Conservation (phyloP, 2,113 vertebrate species). For the Pseudois nayaur region DNA sequence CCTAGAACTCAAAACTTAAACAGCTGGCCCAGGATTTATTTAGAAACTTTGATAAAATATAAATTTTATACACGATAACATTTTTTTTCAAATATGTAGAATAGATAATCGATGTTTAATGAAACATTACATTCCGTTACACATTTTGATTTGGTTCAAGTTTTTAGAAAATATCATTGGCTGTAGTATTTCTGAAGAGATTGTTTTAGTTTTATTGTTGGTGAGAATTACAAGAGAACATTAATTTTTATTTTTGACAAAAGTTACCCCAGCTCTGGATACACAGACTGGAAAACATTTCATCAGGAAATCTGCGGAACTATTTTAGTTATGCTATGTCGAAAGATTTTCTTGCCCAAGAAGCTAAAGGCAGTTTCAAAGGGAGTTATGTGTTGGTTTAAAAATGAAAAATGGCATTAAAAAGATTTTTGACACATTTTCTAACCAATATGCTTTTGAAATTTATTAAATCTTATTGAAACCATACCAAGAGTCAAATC, state of each 20-base stretch:
- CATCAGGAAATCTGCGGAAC: neutral
- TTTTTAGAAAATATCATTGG: neutral
- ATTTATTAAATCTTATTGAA: neutral
- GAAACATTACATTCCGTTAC: neutral
- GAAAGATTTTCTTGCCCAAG: neutral
- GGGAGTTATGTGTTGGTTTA: neutral
- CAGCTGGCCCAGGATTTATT: neutral
- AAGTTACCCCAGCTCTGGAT: neutral
- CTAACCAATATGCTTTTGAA: neutral
- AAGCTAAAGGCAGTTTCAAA: neutral
- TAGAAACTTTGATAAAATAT: neutral
- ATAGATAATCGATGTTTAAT: neutral
- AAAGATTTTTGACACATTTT: neutral
- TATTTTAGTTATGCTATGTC: neutral
- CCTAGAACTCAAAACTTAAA: neutral
- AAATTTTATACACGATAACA: neutral
- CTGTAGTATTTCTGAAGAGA: neutral
- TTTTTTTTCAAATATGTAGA: neutral
- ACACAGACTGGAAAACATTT: neutral
- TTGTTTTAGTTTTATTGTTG: neutral
- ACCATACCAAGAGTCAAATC: neutral
- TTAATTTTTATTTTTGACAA: neutral
- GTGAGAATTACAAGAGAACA: neutral
- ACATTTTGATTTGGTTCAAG: neutral
- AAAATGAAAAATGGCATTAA: slow-evolving; percentile 6